Base-by-base conservation (phyloP, 2,113 vertebrate species). In the Onychorhynchus coronatus region DNA sequence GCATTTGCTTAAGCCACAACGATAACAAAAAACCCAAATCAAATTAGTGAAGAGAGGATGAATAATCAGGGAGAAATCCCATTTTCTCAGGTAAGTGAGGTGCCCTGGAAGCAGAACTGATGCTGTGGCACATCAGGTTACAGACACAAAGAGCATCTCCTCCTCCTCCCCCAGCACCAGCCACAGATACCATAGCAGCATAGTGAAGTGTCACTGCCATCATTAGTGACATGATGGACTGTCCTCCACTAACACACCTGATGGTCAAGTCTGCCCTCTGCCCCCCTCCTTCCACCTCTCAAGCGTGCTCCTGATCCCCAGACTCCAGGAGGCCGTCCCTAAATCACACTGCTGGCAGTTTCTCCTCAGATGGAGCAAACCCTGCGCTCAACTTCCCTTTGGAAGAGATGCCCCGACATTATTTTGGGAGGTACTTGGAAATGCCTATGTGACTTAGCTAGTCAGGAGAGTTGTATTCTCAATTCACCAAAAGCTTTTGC, bases 261-360 rank as follows among this genome's bases (percentile, higher is more conserved):
- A 92, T 37, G 72, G 72, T 61, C 92, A 88, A 67, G 76, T 56
- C 83, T 78, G 88, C 93, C 83, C 96, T 70, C 85, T n/a, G 55
- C 15, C 91, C 83, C 19, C 3, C 25, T 92, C 85, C 72, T 58
- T 35, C 79, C 75, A 70, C 72, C 72, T 59, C 78, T 59, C 59
- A 17, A 75, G 61, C 1, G 0, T 19, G 18, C 23, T 92, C 58
- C 85, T 63, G 53, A 62, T 70, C 28, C 58, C 46, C 35, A 33
- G 50, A 44, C 68, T 82, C n/a, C 67, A 50, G 44, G 46, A 16
- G 28, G 25, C 63, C 37, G 76, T 18, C 61, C 30, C 50, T 91
- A 74, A 80, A 92, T 84, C 83, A 80, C 22, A 37, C 30, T 67
- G 76, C 53, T 59, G 39, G 76, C 68, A 50, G n/a, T 6, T 56